These are phyloP conservation scores for Machaerirhynchus nigripectus DNA, from an alignment of 2,113 vertebrate species.

Conservation along the genomic window DNA sequence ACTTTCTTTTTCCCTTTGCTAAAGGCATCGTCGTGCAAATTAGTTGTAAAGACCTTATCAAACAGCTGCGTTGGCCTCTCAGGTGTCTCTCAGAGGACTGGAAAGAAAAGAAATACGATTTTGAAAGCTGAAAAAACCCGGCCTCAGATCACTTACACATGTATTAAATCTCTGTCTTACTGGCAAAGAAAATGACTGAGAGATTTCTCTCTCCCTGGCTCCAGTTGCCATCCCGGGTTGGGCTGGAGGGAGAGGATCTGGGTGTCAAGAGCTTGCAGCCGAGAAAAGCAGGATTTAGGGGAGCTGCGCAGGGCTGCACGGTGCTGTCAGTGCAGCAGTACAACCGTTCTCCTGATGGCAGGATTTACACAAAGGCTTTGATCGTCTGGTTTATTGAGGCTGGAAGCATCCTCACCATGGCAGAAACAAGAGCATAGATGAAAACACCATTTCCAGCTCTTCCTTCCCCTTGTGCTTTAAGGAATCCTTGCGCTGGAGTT, in stretches of 20 bases:
- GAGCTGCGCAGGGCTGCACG: neutral
- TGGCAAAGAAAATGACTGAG: neutral
- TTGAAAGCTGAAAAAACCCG: neutral
- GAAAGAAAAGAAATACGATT: neutral
- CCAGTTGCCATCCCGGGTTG: neutral
- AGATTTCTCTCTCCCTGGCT: neutral
- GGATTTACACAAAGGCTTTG: slow-evolving; percentile 33
- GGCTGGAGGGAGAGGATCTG: neutral
- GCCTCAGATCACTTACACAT: neutral
- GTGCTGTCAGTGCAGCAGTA: neutral
- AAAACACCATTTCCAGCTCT: neutral
- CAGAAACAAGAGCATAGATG: neutral
- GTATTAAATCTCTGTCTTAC: neutral
- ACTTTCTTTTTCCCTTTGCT: neutral
- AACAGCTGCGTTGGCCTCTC: neutral
- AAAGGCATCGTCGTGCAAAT: neutral
- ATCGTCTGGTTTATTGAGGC: neutral
- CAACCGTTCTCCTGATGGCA: neutral
- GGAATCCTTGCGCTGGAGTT: neutral
- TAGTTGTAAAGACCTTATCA: neutral
- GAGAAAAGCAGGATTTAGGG: neutral
- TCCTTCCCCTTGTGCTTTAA: neutral
- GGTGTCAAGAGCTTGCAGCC: neutral
- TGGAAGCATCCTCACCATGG: neutral
- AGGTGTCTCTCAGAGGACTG: neutral